Evolutionary conservation across 2,113 vertebrate species (phyloP), one percentile per base, ranked within the genome.

Genomic region (Toxotes chatareus): DNA sequence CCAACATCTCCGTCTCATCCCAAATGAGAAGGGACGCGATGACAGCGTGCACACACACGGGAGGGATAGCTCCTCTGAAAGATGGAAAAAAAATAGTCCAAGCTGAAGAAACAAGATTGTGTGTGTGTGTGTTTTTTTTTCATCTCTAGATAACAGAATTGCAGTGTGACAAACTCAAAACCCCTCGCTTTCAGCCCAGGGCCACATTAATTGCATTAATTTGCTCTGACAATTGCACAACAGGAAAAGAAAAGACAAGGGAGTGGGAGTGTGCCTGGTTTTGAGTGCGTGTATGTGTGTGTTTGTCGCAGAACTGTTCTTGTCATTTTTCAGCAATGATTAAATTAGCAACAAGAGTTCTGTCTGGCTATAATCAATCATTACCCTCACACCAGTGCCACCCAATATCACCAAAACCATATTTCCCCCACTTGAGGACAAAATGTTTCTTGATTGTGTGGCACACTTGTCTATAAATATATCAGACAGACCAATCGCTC

Each of bases 321-420:
- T 93, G 90, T 94, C 89, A 95, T 95, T 96, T 95, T 86, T 95
- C 88, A 90, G 59, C 89, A 71, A 84, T 91, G 93, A 91, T 85
- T 94, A 92, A 96, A 96, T 95, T 94, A 96, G 93, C 96, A 94
- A 91, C 87, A 85, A 93, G 83, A 90, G 93, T 88, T 93, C 75
- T 94, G 88, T 92, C 91, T 90, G 91, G 93, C 93, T 91, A 92
- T 93, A 96, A 96, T 95, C 95, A 96, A 96, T 95, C 94, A 95
- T 94, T 92, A 86, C 92, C 91, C 94, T 93, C 90, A 92, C 93
- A 88, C 81, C 85, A 79, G 65, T 87, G 92, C 89, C 91, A 68
- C 49, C 78, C 86, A 82, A 79, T 93, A 95, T 91, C 84, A 89
- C 93, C 92, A 92, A 93, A 92, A 93, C 85, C 81, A 93, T 76